phyloP scores from a whole-genome alignment of 92 coral and sea anemone genomes.

The Plumapathes pennacea region DNA sequence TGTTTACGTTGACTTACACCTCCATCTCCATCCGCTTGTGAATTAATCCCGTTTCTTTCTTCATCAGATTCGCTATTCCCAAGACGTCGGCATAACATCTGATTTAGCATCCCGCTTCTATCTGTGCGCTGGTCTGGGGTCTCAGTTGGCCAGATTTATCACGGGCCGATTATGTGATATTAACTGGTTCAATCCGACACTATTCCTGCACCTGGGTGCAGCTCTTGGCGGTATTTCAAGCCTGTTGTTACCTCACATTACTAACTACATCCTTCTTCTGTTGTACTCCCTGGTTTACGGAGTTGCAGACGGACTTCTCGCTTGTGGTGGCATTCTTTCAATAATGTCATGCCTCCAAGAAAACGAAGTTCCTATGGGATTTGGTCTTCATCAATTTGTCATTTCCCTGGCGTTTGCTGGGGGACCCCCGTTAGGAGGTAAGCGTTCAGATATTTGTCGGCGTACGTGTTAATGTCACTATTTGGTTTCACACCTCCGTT shows the following conservation, averaged over 20 bases:
- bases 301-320: conserved; percentile 34
- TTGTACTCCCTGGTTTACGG: conserved; percentile 18
- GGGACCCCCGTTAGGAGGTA: conserved; percentile 56
- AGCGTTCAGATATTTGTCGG: neutral
- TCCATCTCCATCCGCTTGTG: neutral
- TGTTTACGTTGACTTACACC: too few relatives aligned
- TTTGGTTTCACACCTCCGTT: too few relatives aligned
- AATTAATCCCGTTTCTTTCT: neutral
- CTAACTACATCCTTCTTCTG: conserved; percentile 11
- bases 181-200: neutral
- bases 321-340: conserved; percentile 15
- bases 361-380: conserved; percentile 35
- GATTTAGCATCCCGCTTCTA: conserved; percentile 33
- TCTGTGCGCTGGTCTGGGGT: conserved; percentile 18
- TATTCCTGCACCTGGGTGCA: conserved; percentile 1
- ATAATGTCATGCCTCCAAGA: neutral
- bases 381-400: conserved; percentile 19
- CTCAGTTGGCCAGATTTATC: conserved; percentile 27
- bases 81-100: conserved; percentile 22
- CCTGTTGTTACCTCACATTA: conserved; percentile 21
- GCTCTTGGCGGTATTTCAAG: conserved; percentile 6
- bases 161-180: conserved; percentile 29
- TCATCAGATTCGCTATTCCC: conserved; percentile 20
- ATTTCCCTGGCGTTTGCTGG: neutral
- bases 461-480: too few relatives aligned